Evolutionary conservation across 2,113 vertebrate genomes (phyloP).

Genomic region (Garra rufa): DNA sequence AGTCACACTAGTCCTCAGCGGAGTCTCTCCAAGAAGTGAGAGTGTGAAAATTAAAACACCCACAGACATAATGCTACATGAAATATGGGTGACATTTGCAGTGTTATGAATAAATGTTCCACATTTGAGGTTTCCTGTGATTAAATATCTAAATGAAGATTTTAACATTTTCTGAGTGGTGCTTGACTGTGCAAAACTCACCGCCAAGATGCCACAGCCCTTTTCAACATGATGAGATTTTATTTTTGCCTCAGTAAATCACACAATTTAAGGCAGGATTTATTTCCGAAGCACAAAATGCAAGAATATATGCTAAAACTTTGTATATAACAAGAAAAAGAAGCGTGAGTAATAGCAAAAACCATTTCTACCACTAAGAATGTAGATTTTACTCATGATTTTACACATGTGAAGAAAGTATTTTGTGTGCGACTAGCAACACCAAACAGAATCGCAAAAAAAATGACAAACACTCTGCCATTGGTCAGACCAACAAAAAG

Average conservation of each 20-base stretch:
- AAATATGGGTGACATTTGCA: conserved; percentile 31
- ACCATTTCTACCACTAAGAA: neutral
- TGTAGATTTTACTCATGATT: neutral
- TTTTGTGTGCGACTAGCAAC: neutral
- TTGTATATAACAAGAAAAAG: neutral
- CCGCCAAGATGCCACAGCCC: neutral
- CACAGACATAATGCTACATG: neutral
- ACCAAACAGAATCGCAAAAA: neutral
- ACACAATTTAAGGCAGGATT: neutral
- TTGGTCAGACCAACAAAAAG: neutral
- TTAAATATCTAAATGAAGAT: neutral
- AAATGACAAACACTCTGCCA: neutral
- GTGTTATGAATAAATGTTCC: conserved; percentile 14
- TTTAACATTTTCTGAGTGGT: neutral
- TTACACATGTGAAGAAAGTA: neutral
- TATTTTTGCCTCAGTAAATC: neutral
- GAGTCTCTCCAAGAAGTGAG: neutral
- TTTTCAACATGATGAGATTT: neutral
- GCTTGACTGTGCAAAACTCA: neutral
- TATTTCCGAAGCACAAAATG: neutral
- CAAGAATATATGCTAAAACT: neutral
- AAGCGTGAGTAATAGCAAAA: neutral
- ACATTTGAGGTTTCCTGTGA: neutral
- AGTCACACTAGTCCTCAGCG: conserved; percentile 17
- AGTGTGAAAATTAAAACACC: conserved; percentile 3